A percentile compares a stretch with the other conserved stretches of the same genome.
These are phyloP conservation scores for Siphlonurus alternatus DNA, from an alignment of 2,888 invertebrate genomes.

Conservation along the genomic window DNA sequence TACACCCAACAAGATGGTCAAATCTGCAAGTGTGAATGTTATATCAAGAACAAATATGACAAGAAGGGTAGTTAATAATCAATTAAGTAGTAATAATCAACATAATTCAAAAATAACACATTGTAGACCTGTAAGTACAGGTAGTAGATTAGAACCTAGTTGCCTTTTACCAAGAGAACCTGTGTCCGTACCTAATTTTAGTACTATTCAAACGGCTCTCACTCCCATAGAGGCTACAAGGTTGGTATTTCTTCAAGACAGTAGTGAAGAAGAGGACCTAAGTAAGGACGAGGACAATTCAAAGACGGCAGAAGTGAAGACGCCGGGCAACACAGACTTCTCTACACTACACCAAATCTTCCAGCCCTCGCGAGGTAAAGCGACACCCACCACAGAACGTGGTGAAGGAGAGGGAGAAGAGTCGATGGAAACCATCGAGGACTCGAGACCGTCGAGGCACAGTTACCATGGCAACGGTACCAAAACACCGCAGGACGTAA, in stretches of 20 bases:
- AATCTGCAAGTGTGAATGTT: conserved; percentile 29
- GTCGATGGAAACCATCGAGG: neutral
- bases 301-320: too few relatives aligned
- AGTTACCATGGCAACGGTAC: neutral
- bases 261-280: conserved; percentile 36
- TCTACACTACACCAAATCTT: conserved; percentile 34
- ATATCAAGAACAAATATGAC: conserved; percentile 24
- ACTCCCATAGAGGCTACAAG: conserved; percentile 50
- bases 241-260: conserved; percentile 51
- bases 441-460: neutral
- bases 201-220: conserved; percentile 33
- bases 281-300: conserved; percentile 18
- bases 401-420: neutral
- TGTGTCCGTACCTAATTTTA: conserved; percentile 57
- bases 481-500: conserved; percentile 16
- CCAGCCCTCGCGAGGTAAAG: conserved; percentile 30
- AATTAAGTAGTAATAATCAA: conserved; percentile 17
- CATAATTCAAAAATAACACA: neutral
- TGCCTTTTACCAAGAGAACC: conserved; percentile 35
- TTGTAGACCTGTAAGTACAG: conserved; percentile 34
- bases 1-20: conserved; percentile 23
- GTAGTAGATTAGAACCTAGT: conserved; percentile 20
- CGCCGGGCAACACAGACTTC: too few relatives aligned
- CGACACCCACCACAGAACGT: conserved; percentile 9
- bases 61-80: too few relatives aligned